A percentile compares a stretch with the other conserved stretches of the same genome.
Conservation (phyloP, 2,888 invertebrate genomes). For the Drosophila prolongata region DNA sequence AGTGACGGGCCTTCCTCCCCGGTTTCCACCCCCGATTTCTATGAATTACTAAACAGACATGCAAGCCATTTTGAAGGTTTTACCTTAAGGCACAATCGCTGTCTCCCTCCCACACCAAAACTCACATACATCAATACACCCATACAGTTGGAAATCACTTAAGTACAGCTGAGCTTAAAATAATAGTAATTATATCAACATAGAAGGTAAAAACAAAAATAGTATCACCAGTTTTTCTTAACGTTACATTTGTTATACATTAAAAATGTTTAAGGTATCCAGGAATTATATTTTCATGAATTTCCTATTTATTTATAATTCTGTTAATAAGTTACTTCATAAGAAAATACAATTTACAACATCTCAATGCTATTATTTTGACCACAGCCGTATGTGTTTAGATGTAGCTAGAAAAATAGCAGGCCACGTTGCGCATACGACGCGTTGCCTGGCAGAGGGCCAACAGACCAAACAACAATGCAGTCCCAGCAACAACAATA, state of each 20-base stretch:
- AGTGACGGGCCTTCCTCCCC: constrained; percentile 32
- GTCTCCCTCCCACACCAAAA: constrained; percentile 12
- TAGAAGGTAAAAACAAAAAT: too few relatives aligned
- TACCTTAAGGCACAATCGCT: constrained; percentile 42
- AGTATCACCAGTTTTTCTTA: too few relatives aligned
- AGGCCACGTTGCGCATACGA: constrained; percentile 55
- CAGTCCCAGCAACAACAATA: constrained; percentile 23
- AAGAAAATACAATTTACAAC: background rate
- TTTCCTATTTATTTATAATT: too few relatives aligned
- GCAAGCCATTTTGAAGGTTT: constrained; percentile 56
- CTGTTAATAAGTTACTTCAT: too few relatives aligned
- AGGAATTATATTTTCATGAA: too few relatives aligned
- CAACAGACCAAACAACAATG: constrained; percentile 41
- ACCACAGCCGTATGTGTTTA: constrained; percentile 20
- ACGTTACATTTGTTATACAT: too few relatives aligned
- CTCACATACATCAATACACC: constrained; percentile 6
- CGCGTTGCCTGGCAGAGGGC: constrained; percentile 53
- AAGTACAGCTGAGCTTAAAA: constrained; percentile 1
- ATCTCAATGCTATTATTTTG: background rate
- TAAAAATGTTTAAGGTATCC: too few relatives aligned
- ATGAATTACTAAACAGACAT: constrained; percentile 70
- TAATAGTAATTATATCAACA: background rate
- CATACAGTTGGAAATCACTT: constrained; percentile 9
- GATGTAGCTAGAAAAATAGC: constrained; percentile 45
- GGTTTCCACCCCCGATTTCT: constrained; percentile 13